Evolutionary conservation across 2,888 invertebrate genomes (phyloP).

Genomic region (Pyrrhia umbra): DNA sequence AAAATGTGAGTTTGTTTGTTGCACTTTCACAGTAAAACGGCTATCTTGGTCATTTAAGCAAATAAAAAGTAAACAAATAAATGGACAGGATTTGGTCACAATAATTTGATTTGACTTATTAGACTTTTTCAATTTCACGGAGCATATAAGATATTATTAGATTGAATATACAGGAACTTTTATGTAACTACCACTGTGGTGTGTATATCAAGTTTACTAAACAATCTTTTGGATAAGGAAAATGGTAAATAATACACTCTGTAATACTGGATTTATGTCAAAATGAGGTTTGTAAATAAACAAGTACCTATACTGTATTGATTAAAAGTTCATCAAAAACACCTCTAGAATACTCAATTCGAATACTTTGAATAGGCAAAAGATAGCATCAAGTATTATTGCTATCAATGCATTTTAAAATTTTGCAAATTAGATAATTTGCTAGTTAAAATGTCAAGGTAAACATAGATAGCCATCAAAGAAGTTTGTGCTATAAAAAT

Average conservation of each 20-base stretch:
- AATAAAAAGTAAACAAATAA: no score
- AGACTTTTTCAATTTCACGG: no score
- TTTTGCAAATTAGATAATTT: no score
- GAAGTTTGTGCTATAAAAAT: slow-evolving; percentile 11
- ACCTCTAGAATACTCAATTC: not conserved
- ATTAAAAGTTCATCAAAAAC: not conserved
- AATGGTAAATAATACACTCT: not conserved
- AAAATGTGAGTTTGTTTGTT: no score
- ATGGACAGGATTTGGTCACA: no score
- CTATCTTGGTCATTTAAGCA: no score
- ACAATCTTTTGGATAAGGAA: not conserved
- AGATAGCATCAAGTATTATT: not conserved
- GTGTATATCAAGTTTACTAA: not conserved
- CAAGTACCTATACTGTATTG: slow-evolving; percentile 1
- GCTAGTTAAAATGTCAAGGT: slow-evolving; percentile 26
- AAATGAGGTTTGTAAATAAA: slow-evolving; percentile 24
- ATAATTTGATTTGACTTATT: no score
- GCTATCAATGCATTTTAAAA: not conserved
- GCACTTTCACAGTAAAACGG: no score
- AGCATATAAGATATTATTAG: no score
- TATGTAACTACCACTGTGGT: no score
- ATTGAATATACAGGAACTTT: no score
- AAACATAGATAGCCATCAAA: not conserved
- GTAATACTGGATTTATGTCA: no score
- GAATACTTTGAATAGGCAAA: not conserved